A percentile compares a stretch with the other conserved stretches of the same genome.
Evolutionary conservation across 2,888 invertebrate genomes (phyloP).

Genomic region (Clanis bilineata): DNA sequence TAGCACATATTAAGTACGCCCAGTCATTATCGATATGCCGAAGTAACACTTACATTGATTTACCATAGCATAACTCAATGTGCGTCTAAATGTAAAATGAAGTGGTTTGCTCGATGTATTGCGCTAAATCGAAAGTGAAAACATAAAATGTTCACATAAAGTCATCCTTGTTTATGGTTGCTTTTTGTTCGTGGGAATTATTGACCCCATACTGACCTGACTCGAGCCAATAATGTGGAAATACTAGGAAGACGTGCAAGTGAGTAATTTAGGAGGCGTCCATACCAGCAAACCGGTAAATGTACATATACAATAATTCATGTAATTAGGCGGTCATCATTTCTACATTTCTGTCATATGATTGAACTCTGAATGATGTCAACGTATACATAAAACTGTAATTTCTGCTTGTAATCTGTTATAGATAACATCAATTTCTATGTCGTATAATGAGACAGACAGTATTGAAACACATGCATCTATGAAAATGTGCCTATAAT

Average conservation of each 20-base stretch:
- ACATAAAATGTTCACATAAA: conserved; percentile 24
- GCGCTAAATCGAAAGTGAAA: conserved; percentile 24
- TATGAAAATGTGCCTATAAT: too few relatives aligned
- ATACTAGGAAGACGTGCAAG: conserved; percentile 46
- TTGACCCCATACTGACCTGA: conserved; percentile 48
- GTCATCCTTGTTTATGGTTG: conserved; percentile 34
- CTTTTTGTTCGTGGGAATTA: conserved; percentile 44
- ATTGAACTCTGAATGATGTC: not conserved
- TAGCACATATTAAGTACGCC: not conserved
- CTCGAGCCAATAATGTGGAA: conserved; percentile 45
- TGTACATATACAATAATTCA: conserved; percentile 26
- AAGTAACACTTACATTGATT: not conserved
- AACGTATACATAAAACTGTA: not conserved
- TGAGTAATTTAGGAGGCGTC: not conserved
- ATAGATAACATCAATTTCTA: not conserved
- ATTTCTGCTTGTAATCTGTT: not conserved
- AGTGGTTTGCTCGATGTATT: not conserved
- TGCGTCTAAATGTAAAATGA: not conserved
- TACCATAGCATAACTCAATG: not conserved
- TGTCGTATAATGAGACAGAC: not conserved
- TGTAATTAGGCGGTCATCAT: not conserved
- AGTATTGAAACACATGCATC: too few relatives aligned
- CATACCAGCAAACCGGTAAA: conserved; percentile 40
- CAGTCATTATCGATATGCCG: not conserved
- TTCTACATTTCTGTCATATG: not conserved